Conservation (phyloP, 2,888 invertebrate species). For the Callinectes sapidus region DNA sequence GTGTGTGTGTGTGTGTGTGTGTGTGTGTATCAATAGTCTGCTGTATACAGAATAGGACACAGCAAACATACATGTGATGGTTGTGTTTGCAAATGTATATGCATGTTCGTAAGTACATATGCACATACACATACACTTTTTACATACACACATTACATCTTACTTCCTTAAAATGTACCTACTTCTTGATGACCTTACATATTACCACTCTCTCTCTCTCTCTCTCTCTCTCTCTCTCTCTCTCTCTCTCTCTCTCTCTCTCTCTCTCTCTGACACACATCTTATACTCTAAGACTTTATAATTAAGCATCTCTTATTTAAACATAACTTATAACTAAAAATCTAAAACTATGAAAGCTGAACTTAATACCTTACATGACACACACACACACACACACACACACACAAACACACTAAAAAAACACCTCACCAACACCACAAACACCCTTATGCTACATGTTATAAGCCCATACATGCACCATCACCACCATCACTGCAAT, state of each 20-base stretch:
- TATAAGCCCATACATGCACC: conserved; percentile 7
- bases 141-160: too few relatives aligned
- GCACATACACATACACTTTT: neutral
- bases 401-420: neutral
- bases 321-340: neutral
- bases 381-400: neutral
- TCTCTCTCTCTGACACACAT: neutral
- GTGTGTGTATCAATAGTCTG: neutral
- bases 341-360: neutral
- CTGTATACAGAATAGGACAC: neutral
- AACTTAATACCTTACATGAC: neutral
- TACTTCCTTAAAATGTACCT: too few relatives aligned
- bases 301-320: neutral
- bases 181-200: too few relatives aligned
- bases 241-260: too few relatives aligned
- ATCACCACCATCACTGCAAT: neutral
- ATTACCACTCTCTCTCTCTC: too few relatives aligned
- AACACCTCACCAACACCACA: neutral
- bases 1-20: neutral
- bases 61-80: neutral
- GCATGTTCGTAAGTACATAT: neutral
- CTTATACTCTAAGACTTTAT: neutral
- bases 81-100: neutral
- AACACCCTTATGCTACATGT: neutral
- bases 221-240: too few relatives aligned